Conservation (phyloP, 2,797 vertebrate species). For the Pangasius krempfi region DNA sequence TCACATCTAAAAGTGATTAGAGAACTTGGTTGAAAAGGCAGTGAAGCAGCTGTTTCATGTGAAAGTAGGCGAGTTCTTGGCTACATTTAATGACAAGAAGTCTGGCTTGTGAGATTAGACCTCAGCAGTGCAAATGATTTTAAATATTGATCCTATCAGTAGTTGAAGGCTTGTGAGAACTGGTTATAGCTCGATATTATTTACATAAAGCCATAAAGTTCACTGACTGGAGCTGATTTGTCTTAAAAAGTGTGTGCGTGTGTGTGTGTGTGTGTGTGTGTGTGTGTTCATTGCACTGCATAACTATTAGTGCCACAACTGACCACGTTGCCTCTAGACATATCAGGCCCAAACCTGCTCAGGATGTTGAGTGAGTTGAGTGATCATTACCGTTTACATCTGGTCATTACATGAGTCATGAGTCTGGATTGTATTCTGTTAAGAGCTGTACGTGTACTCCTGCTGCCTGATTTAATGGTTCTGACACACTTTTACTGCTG, state of each 20-base stretch:
- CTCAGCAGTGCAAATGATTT: neutral
- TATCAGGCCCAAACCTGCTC: conserved; percentile 14
- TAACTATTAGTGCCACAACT: neutral
- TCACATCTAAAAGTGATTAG: neutral
- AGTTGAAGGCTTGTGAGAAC: neutral
- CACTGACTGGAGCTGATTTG: neutral
- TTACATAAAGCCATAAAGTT: neutral
- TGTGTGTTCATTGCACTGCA: neutral
- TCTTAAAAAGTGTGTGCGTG: neutral
- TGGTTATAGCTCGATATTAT: neutral
- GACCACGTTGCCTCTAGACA: neutral
- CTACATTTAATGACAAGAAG: neutral
- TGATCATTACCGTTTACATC: conserved; percentile 21
- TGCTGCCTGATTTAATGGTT: neutral
- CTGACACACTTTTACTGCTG: neutral
- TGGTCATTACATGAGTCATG: conserved; percentile 19
- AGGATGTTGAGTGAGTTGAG: conserved; percentile 6
- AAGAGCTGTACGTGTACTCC: neutral
- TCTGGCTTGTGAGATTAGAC: neutral
- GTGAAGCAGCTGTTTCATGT: neutral
- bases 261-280: neutral
- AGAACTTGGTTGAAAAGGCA: neutral
- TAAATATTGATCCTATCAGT: neutral
- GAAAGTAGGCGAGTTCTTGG: neutral
- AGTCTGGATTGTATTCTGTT: conserved; percentile 8